Evolutionary conservation across 2,113 vertebrate species (phyloP).

Genomic region (Turnix velox): DNA sequence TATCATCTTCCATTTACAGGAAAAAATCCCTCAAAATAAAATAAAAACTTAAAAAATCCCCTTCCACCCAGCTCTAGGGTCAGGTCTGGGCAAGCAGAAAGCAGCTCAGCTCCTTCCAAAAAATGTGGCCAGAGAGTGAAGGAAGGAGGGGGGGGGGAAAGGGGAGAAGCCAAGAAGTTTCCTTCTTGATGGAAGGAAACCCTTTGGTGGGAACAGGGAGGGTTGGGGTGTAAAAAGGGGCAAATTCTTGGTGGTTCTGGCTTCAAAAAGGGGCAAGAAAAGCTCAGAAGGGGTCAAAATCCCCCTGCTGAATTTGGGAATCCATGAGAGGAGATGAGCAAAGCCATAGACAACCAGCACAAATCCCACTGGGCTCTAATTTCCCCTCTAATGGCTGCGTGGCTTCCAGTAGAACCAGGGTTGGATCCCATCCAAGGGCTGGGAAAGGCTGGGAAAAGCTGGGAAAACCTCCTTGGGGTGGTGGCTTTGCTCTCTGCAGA

Average conservation of each 20-base stretch:
- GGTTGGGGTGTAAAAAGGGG: background rate
- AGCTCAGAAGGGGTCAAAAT: background rate
- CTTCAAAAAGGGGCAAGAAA: background rate
- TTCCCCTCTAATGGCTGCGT: background rate
- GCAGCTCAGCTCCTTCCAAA: background rate
- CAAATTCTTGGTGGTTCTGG: accelerated
- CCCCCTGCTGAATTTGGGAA: background rate
- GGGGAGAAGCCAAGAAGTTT: background rate
- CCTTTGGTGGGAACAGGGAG: background rate
- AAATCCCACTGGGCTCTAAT: background rate
- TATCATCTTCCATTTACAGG: background rate
- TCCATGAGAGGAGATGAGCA: background rate
- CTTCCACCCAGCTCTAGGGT: background rate
- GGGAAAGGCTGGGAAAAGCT: background rate
- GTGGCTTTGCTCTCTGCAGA: background rate
- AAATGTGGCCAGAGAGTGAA: accelerated
- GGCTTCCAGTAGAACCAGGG: background rate
- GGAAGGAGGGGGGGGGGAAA: background rate
- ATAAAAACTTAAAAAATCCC: no score
- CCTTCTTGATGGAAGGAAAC: background rate
- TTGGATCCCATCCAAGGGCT: background rate
- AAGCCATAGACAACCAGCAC: background rate
- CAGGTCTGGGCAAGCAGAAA: slow-evolving; percentile 39
- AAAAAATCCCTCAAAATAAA: background rate
- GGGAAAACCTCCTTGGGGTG: background rate